Conservation (phyloP, 1,140 invertebrate genomes). For the Calephelis nemesis region DNA sequence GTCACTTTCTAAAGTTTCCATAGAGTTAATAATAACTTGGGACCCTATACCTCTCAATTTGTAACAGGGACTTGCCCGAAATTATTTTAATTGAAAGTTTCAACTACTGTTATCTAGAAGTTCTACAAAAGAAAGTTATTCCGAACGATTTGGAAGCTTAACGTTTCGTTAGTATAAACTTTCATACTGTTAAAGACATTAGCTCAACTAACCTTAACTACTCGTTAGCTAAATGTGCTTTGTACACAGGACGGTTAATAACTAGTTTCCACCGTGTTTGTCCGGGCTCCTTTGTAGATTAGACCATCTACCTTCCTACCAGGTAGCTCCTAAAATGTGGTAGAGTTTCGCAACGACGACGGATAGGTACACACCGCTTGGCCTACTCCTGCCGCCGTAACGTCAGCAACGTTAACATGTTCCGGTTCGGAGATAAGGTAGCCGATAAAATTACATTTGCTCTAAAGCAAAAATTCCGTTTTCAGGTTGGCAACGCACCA, state of each 20-base stretch:
- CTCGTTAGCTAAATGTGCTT: conserved; percentile 5
- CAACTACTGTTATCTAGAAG: conserved; percentile 13
- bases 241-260: conserved; percentile 7
- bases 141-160: conserved; percentile 13
- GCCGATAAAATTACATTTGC: too few relatives aligned
- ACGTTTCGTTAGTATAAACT: conserved; percentile 6
- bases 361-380: too few relatives aligned
- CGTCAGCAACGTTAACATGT: too few relatives aligned
- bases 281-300: too few relatives aligned
- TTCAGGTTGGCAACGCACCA: too few relatives aligned
- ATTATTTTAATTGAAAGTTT: conserved; percentile 17
- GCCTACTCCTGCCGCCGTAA: too few relatives aligned
- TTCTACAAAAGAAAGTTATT: conserved; percentile 12
- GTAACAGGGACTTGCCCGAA: neutral
- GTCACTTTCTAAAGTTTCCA: conserved; percentile 17
- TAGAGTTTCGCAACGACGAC: too few relatives aligned
- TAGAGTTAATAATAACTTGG: conserved; percentile 17
- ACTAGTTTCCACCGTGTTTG: neutral
- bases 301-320: neutral
- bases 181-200: conserved; percentile 10
- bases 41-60: conserved; percentile 10
- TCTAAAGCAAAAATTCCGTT: too few relatives aligned
- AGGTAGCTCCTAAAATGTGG: too few relatives aligned
- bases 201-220: conserved; percentile 12
- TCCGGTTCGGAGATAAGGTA: too few relatives aligned